Base-by-base conservation (phyloP, 2,888 invertebrate genomes). In the Sturmia bella region DNA sequence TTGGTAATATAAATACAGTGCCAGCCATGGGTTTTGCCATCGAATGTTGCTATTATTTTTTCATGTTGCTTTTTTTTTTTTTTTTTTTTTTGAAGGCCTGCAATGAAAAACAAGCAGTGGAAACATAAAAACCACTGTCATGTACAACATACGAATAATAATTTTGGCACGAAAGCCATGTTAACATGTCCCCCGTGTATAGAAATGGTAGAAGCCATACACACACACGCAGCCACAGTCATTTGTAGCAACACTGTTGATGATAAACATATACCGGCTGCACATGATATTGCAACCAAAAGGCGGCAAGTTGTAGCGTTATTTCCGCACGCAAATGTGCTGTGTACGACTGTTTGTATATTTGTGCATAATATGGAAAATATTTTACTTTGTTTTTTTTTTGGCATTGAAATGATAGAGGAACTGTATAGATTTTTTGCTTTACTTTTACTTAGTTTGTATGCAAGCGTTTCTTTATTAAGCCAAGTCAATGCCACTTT, bases 121-220 rank as follows among this genome's bases (percentile, higher is more conserved):
- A 72, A 75, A 54, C 54, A 77, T 63, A 84, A 85, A 86, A 85
- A 85, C 85, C 86, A 85, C 81, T 83, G 84, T 84, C 86, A 82
- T 83, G 84, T 84, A 84, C 86, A 85, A 86, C 85, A 86, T 85
- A 86, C 86, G 88, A 87, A 88, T 89, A 89, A 89, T 89, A 89
- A 89, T 89, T 89, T 88, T 87, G 88, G 89, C 89, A 89, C 87
- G 89, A 88, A 86, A 87, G 88, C 88, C 89, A 87, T 89, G 89
- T 89, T 89, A 89, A 89, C 89, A 89, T 89, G 88, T 89, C 89
- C 88, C 89, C 86, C 86, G 87, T 86, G 84, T 85, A 85, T 85
- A 69, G 74, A 76, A 57, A 74, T 69, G 45, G 64, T 37, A 52
- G 19, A 73, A 63, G 50, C 61, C 32, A 64, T 1, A 72, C 21